A percentile compares a stretch with the other conserved stretches of the same genome.
Evolutionary conservation across 1,140 invertebrate species (phyloP).

Genomic region (Brachionus asplanchnoidis): DNA sequence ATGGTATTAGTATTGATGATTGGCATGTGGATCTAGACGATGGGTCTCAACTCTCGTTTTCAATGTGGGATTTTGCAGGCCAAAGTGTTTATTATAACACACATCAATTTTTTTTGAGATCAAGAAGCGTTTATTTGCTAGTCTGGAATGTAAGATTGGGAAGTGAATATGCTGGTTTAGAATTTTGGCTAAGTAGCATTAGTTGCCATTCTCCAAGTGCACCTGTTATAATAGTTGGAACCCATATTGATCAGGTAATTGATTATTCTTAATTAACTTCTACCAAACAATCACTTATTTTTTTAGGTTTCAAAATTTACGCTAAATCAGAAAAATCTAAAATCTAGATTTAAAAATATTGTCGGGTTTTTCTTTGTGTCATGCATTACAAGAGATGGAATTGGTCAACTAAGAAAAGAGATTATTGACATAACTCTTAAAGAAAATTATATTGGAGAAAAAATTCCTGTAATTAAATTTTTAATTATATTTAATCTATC

Average conservation of each 20-base stretch:
- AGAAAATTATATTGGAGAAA: constrained; percentile 46
- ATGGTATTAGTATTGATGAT: constrained; percentile 52
- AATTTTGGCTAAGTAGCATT: constrained; percentile 57
- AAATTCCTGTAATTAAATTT: constrained; percentile 47
- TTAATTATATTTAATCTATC: background rate
- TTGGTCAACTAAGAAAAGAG: background rate
- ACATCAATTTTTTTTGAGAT: constrained; percentile 56
- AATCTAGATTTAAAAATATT: constrained; percentile 49
- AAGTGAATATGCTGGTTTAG: constrained; percentile 54
- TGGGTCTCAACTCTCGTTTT: constrained; percentile 45
- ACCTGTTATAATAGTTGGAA: background rate
- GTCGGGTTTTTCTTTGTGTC: constrained; percentile 51
- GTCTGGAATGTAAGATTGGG: constrained; percentile 55
- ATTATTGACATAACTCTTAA: background rate
- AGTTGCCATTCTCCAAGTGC: constrained; percentile 46
- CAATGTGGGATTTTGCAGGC: constrained; percentile 56
- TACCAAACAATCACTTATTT: background rate
- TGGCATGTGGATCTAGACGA: constrained; percentile 46
- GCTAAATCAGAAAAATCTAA: constrained; percentile 47
- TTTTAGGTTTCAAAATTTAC: constrained; percentile 35
- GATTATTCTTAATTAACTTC: background rate
- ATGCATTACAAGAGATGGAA: constrained; percentile 49
- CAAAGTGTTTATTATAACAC: constrained; percentile 57
- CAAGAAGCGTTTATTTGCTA: constrained; percentile 53
- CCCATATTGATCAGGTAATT: constrained; percentile 8